phyloP scores from a whole-genome alignment of 1,140 invertebrate species.

The Cyclina sinensis region DNA sequence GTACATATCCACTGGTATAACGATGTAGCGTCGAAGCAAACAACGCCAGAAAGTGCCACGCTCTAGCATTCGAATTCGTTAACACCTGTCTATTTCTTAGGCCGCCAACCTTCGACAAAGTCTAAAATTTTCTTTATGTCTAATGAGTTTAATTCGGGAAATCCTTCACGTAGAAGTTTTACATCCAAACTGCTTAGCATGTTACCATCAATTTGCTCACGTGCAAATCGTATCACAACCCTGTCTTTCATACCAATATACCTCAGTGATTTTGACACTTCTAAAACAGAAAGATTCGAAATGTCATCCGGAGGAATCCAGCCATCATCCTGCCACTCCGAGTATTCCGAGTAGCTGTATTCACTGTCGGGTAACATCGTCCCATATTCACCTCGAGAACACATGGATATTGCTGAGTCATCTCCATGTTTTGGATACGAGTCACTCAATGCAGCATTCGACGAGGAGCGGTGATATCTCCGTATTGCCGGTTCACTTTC shows the following conservation, averaged over 20 bases:
- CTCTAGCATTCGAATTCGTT: too few relatives aligned
- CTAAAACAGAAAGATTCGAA: conserved; percentile 77
- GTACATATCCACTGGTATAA: too few relatives aligned
- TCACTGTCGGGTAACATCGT: conserved; percentile 80
- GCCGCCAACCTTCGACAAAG: conserved; percentile 84
- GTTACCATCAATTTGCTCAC: conserved; percentile 85
- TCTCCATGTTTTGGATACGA: conserved; percentile 75
- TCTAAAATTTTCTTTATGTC: conserved; percentile 85
- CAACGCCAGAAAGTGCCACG: too few relatives aligned
- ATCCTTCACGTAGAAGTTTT: conserved; percentile 82
- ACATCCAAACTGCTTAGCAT: conserved; percentile 81
- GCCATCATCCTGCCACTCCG: conserved; percentile 75
- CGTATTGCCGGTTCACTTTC: conserved; percentile 77
- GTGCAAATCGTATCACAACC: conserved; percentile 81
- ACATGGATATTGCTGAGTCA: conserved; percentile 83
- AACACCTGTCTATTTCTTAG: conserved; percentile 82
- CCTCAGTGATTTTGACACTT: conserved; percentile 81
- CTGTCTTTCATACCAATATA: conserved; percentile 85
- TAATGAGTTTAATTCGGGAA: conserved; percentile 84
- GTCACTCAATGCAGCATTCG: conserved; percentile 75
- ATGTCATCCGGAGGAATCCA: conserved; percentile 82
- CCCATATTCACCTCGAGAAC: conserved; percentile 80
- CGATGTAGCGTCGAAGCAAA: too few relatives aligned
- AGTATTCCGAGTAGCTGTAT: conserved; percentile 79
- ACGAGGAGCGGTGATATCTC: conserved; percentile 71